Percentiles rank a stretch among this genome's conserved stretches.
Conservation (phyloP, 2,113 vertebrate species). For the Sardina pilchardus region DNA sequence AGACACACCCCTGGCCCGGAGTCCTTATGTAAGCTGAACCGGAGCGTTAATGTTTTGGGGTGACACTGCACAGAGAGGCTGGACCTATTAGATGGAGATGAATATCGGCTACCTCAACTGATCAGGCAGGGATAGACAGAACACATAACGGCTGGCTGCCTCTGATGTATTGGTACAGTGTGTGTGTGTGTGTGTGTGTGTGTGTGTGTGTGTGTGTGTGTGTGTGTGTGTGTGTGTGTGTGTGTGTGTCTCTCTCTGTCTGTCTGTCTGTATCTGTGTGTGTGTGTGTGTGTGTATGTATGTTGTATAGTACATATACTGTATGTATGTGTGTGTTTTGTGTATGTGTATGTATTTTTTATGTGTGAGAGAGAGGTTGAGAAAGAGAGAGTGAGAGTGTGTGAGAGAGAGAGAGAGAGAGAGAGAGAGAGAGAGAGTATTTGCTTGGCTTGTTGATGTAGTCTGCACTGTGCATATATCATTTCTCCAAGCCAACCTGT, state of each 20-base stretch:
- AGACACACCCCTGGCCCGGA: background rate
- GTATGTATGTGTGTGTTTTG: too few relatives aligned
- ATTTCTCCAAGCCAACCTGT: slow-evolving; percentile 63
- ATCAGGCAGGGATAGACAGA: background rate
- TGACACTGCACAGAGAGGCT: background rate
- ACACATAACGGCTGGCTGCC: background rate
- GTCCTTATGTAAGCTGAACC: slow-evolving; percentile 11
- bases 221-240: slow-evolving; percentile 27
- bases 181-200: slow-evolving; percentile 56
- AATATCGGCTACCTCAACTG: background rate
- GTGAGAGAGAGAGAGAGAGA: too few relatives aligned
- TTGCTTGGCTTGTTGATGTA: slow-evolving; percentile 29
- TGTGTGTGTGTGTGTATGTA: background rate
- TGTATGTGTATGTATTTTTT: too few relatives aligned
- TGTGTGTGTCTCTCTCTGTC: background rate
- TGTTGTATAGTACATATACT: too few relatives aligned
- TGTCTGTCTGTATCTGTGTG: background rate
- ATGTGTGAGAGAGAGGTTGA: too few relatives aligned
- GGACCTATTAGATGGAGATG: background rate
- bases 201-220: slow-evolving; percentile 46
- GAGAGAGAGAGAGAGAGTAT: slow-evolving; percentile 21
- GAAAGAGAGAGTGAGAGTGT: too few relatives aligned
- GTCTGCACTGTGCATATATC: slow-evolving; percentile 63
- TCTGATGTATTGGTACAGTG: slow-evolving; percentile 1
- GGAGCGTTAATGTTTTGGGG: background rate